A percentile compares a stretch with the other conserved stretches of the same genome.
phyloP scores from a whole-genome alignment of 1,140 invertebrate species.

The Diploscapter pachys region DNA sequence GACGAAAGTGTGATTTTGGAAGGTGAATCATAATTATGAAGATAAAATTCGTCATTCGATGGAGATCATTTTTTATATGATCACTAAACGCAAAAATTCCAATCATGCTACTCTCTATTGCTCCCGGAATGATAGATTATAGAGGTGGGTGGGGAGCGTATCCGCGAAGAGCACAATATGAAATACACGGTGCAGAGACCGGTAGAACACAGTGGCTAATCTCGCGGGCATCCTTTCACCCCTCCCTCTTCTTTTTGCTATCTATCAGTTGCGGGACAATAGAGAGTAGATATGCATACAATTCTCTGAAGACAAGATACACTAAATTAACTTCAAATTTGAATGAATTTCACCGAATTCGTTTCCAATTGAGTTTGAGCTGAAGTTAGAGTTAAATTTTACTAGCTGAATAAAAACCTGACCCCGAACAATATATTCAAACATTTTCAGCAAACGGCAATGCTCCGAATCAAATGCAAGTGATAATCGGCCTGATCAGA shows the following conservation, averaged over 20 bases:
- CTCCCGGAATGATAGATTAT: not conserved
- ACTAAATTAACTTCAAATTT: too few species aligned
- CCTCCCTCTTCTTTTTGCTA: too few species aligned
- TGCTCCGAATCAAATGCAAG: conserved; percentile 44
- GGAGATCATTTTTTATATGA: not conserved
- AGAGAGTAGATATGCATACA: too few species aligned
- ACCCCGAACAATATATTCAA: not conserved
- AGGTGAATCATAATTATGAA: not conserved
- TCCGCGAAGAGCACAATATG: too few species aligned
- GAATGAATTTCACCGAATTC: too few species aligned
- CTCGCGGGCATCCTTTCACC: too few species aligned
- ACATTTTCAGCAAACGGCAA: not conserved
- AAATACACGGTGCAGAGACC: too few species aligned
- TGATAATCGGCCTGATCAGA: conserved; percentile 48
- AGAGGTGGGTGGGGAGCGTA: not conserved
- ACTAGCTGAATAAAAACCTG: not conserved
- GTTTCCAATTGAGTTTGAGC: not conserved
- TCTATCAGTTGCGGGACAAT: too few species aligned
- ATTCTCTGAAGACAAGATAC: too few species aligned
- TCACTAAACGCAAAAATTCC: not conserved
- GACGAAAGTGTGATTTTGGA: not conserved
- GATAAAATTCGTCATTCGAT: not conserved
- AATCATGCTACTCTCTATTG: too few species aligned
- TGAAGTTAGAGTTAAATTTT: not conserved
- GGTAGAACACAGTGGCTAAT: too few species aligned